Evolutionary conservation across 2,797 vertebrate species (phyloP), one percentile per base, ranked within the genome.

Genomic region (Amniataba percoides): DNA sequence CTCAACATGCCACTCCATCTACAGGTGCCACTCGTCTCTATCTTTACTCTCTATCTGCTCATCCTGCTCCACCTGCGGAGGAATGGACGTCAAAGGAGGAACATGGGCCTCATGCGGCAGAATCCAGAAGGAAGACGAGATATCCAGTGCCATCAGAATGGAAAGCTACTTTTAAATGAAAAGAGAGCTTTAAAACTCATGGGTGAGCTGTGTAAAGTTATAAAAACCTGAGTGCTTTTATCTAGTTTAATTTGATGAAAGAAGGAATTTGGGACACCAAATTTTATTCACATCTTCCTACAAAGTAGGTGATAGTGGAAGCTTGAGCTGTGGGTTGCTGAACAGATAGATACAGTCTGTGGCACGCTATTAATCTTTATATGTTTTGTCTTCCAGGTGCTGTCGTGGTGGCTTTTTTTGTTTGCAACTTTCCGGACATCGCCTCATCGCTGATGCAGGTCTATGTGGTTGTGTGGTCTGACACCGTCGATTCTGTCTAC

Each of bases 401-500:
- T 36, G 95, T 94, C 0, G 85, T 96, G 55, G 89, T 94, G 55
- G 93, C 93, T 31, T 96, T 96, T 78, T 95, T 96, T 70, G 67
- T 96, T 64, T 95, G 92, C 85, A 96, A 96, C 84, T 96, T 95
- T 71, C 95, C 94, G 0, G 95, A 96, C 84, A 95, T 95, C 5
- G 93, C 94, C 9, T 95, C 95, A 0, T 96, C 94, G 0, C 88
- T 96, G 79, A 95, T 96, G 95, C 95, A 96, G 76, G 93, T 95
- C 19, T 96, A 95, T 4, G 87, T 93, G 53, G 86, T 92, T 0
- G 91, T 93, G 43, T 96, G 95, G 95, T 93, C 95, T 0, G 88
- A 92, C 58, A 93, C 89, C 0, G 82, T 95, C 55, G 89, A 87
- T 36, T 88, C 82, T 1, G 81, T 93, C 58, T 95, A 96, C 79